Evolutionary conservation across 92 coral and sea anemone species (phyloP), one percentile per base, ranked within the genome.

Genomic region (Montipora capitata): DNA sequence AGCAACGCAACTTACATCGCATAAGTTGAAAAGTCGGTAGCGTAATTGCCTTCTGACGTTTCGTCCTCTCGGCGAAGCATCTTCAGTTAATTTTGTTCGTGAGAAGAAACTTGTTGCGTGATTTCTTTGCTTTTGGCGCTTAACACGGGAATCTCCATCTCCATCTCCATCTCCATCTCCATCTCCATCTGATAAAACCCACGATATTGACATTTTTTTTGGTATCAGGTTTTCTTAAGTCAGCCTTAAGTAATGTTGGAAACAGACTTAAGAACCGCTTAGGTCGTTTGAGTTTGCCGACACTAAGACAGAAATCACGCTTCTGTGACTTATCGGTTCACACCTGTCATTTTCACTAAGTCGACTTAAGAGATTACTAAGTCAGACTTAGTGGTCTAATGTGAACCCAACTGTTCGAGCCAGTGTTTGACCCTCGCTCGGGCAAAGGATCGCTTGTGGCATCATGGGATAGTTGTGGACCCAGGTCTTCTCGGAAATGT

Each of bases 1-100:
- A 74, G 79, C 44, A 45, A 74, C 79, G 0, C 79, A 51, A 49
- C 65, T 71, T 71, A n/a, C 40, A 39, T 71, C 6, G 76, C 57
- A 71, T 71, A 71, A 42, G 56, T 57, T 14, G 56, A 43, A 41
- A 41, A 42, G 54, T 41, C 39, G 17, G 56, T 42, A 39, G 74
- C 8, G 20, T 69, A 69, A 69, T 42, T 71, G 76, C 56, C 76
- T 42, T 41, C 76, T 14, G 42, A 71, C 14, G 38, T 41, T 45
- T 72, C 62, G 16, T 72, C 61, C 40, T 16, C 40, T 45, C 42
- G 41, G 77, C 61, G 41, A 48, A 0, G 27, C 61, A 54, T 74
- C 62, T 49, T 74, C 63, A 2, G 20, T 13, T 43, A n/a, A 69
- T 69, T 68, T 68, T 68, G 73, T 68, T 27, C n/a, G 44, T 35